Percentiles rank a stretch among this genome's conserved stretches.
Evolutionary conservation across 2,113 vertebrate genomes (phyloP).

Genomic region (Dendropsophus ebraccatus): DNA sequence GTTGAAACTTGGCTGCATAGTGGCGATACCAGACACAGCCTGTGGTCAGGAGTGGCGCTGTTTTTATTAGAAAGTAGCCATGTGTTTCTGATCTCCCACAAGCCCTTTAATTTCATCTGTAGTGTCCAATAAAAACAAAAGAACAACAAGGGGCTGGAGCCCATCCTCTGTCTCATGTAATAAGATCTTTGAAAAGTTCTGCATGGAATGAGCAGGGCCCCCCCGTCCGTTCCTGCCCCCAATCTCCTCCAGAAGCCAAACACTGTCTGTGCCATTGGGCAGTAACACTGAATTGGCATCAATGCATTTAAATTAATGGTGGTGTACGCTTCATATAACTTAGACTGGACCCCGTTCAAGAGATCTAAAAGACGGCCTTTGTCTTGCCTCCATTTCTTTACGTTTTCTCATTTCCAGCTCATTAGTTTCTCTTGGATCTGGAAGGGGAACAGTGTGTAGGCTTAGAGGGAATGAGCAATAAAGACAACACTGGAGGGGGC

Average conservation of each 20-base stretch:
- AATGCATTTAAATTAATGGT: not conserved
- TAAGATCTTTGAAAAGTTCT: not conserved
- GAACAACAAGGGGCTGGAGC: not conserved
- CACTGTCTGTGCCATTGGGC: not conserved
- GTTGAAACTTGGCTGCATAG: not conserved
- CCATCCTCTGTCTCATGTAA: not conserved
- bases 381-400: not conserved
- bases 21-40: not conserved
- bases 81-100: not conserved
- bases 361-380: not conserved
- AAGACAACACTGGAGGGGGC: not conserved
- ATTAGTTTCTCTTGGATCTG: not conserved
- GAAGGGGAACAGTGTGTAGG: not conserved
- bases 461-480: not conserved
- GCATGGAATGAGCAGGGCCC: not conserved
- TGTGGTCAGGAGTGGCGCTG: not conserved
- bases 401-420: not conserved
- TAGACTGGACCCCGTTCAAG: not conserved
- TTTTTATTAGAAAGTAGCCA: not conserved
- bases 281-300: not conserved
- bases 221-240: not conserved
- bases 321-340: not conserved
- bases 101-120: not conserved
- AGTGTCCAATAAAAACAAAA: not conserved
- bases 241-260: slow-evolving; percentile 1